phyloP scores from a whole-genome alignment of 2,113 vertebrate genomes.

The Psettodes erumei region DNA sequence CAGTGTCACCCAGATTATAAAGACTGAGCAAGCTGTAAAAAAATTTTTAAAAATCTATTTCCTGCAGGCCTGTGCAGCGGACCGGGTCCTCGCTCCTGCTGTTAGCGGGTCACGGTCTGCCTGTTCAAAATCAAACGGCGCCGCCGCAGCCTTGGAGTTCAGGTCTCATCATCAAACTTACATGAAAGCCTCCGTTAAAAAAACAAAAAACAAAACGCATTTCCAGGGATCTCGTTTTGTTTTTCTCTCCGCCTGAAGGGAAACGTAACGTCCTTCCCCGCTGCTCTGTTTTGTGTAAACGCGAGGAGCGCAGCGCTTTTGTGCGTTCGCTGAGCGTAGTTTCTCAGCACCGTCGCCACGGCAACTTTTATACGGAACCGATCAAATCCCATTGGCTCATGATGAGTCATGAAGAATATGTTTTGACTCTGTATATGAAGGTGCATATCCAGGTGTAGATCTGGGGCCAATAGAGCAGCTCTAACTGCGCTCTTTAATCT shows the following conservation, averaged over 20 bases:
- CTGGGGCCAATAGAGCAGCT: neutral
- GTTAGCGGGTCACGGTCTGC: neutral
- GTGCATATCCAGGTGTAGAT: neutral
- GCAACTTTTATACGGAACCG: neutral
- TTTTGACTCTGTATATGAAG: no score
- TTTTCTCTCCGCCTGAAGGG: no score
- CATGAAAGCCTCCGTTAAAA: no score
- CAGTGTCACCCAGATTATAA: neutral
- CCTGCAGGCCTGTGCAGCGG: neutral
- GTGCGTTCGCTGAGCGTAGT: neutral
- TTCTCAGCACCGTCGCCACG: no score
- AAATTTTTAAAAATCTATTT: no score
- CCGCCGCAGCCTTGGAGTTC: neutral
- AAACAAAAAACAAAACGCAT: no score
- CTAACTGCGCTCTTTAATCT: constrained; percentile 7
- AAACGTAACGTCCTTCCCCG: no score
- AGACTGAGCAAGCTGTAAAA: neutral
- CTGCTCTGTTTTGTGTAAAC: no score
- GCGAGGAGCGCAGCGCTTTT: neutral
- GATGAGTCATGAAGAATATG: neutral
- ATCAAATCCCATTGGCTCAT: neutral
- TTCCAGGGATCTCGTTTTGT: no score
- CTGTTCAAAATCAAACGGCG: neutral
- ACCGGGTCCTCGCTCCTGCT: neutral
- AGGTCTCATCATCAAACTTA: neutral